Base-by-base conservation (phyloP, 2,888 invertebrate genomes). In the Polyommatus icarus region DNA sequence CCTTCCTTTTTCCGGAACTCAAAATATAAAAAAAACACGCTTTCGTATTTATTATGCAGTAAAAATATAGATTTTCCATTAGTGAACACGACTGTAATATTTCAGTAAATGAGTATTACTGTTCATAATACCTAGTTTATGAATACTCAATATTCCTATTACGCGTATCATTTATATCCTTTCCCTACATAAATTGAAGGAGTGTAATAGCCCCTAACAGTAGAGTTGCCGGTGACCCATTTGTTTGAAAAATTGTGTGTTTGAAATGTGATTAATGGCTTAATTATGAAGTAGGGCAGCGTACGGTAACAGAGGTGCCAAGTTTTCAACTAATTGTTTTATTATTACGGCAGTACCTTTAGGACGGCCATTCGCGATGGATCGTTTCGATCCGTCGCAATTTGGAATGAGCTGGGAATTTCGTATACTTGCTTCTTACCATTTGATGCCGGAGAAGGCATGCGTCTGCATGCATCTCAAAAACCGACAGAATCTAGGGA, bases 251-350 rank as follows among this genome's bases (percentile, higher is more conserved):
- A 73, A 75, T 54, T 50, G 75, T 75, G 50, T 50, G 29, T 75
- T 50, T 75, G 75, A 75, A 75, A 54, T 46, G 3, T 75, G 54
- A 75, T 75, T 75, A 75, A 75, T 75, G 29, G 54, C 50, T 75
- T 54, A 75, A 75, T 75, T 54, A 50, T 75, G 75, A 24, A 46
- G 67, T 67, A 67, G 67, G 67, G 29, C 67, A 32, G 29, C 20
- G 29, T 67, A 67, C 67, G 61, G 61, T 4, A 67, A 67, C 29
- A 3, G 29, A 67, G 67, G 67, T 67, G 67, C 67, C 29, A 67
- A 29, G 29, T 29, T 67, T 67, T 67, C 67, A 15, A 67, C 67
- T 29, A 67, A 67, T 67, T 67, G 67, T 67, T 67, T 67, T 67
- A 67, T 67, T 67, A 67, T 67, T 29, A 67, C 15, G 5, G 29